These are phyloP conservation scores for Malacoctenus gilli DNA, from an alignment of 2,797 vertebrate genomes.

Conservation along the genomic window DNA sequence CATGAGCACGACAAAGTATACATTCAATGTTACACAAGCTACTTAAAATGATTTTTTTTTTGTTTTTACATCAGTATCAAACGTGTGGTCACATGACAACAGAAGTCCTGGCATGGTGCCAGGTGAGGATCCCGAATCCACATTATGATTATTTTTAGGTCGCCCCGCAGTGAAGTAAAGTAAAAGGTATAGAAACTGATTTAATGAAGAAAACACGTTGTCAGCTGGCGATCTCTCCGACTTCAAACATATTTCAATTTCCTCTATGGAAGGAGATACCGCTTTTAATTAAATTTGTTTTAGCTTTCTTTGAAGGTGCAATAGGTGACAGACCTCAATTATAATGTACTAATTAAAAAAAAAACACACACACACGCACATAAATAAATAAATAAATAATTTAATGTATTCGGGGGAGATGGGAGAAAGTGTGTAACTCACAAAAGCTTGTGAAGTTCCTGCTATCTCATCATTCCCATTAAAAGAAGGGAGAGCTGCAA, in stretches of 20 bases:
- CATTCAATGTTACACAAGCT: too few species aligned
- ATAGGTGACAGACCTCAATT: constrained; percentile 85
- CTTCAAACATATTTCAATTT: constrained; percentile 85
- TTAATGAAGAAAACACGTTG: constrained; percentile 79
- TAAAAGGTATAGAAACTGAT: constrained; percentile 64
- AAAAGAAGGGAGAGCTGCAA: constrained; percentile 75
- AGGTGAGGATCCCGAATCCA: too few species aligned
- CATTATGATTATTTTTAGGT: constrained; percentile 63
- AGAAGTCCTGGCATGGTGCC: too few species aligned
- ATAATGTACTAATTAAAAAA: constrained; percentile 84
- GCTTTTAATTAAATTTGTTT: constrained; percentile 86
- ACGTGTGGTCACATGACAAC: constrained; percentile 20
- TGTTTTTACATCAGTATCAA: constrained; percentile 49
- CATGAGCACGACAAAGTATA: too few species aligned
- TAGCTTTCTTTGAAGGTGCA: constrained; percentile 80
- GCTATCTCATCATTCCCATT: constrained; percentile 81
- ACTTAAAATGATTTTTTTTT: too few species aligned
- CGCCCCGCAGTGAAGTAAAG: constrained; percentile 49
- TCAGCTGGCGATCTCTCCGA: constrained; percentile 78
- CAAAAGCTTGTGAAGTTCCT: constrained; percentile 75
- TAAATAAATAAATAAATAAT: constrained; percentile 73
- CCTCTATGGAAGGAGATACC: constrained; percentile 78
- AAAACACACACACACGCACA: constrained; percentile 57
- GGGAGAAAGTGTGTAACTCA: constrained; percentile 50
- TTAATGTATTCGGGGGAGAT: constrained; percentile 42